phyloP scores from a whole-genome alignment of 2,797 vertebrate species.

The Apodemus agrarius region DNA sequence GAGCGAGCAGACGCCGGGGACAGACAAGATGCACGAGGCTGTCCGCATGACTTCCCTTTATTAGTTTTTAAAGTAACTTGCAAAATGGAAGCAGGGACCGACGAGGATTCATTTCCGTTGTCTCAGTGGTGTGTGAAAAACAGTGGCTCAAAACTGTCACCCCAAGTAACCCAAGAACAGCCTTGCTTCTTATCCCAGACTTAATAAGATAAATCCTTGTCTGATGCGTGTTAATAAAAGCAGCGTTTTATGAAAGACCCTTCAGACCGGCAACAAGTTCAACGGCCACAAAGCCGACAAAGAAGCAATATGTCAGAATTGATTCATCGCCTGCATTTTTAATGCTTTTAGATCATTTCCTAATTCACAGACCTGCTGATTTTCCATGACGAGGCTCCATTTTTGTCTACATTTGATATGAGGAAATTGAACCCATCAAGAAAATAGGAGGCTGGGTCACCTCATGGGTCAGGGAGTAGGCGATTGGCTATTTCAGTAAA shows the following conservation, averaged over 20 bases:
- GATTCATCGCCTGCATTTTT: background rate
- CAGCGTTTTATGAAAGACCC: conserved; percentile 42
- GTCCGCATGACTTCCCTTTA: background rate
- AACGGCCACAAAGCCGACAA: background rate
- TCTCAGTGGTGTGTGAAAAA: conserved; percentile 5
- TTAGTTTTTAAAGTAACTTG: conserved; percentile 63
- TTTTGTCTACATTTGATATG: conserved; percentile 22
- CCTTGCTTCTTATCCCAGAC: background rate
- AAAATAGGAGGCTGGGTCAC: background rate
- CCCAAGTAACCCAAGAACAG: background rate
- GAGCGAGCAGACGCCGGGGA: background rate
- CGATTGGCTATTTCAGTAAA: background rate
- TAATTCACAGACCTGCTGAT: conserved; percentile 27
- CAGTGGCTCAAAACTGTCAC: conserved; percentile 46
- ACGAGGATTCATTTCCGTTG: background rate
- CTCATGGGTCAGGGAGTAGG: background rate
- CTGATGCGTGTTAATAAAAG: conserved; percentile 57
- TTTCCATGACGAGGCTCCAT: background rate
- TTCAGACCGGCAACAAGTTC: conserved; percentile 19
- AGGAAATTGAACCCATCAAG: conserved; percentile 39
- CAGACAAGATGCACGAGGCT: background rate
- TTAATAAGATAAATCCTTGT: conserved; percentile 21
- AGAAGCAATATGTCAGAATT: conserved; percentile 49
- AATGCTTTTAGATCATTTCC: conserved; percentile 23
- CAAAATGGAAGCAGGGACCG: background rate